Conservation (phyloP, 2,113 vertebrate genomes). For the Caretta caretta region DNA sequence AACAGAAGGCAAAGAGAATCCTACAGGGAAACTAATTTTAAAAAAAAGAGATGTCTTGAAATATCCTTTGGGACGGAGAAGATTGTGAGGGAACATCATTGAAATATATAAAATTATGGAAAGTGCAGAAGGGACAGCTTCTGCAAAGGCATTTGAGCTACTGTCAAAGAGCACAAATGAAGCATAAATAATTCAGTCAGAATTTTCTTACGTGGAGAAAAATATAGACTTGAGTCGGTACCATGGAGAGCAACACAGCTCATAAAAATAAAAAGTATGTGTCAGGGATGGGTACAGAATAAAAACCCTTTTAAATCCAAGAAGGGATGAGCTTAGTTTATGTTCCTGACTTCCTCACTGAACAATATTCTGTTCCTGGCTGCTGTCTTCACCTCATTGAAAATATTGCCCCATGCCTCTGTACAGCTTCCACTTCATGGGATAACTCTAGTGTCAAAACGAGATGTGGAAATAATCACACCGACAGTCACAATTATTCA, state of each 20-base stretch:
- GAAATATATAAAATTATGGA: not conserved
- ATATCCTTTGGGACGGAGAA: not conserved
- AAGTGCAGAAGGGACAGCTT: not conserved
- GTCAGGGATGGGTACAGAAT: not conserved
- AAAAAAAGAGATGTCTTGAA: not conserved
- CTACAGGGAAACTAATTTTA: not conserved
- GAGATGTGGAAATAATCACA: constrained; percentile 6
- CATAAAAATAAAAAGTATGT: not conserved
- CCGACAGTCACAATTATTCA: constrained; percentile 17
- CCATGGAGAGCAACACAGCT: not conserved
- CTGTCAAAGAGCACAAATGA: not conserved
- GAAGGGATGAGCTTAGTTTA: not conserved
- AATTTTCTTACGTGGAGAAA: too few relatives aligned
- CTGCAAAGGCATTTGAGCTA: not conserved
- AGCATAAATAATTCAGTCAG: not conserved
- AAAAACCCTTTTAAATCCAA: not conserved
- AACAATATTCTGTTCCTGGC: not conserved
- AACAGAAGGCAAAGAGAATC: not conserved
- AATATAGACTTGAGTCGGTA: too few relatives aligned
- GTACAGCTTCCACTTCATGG: too few relatives aligned
- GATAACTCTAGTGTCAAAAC: not conserved
- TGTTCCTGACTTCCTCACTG: not conserved
- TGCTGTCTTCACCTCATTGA: not conserved
- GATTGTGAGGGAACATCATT: not conserved
- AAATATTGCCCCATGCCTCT: too few relatives aligned